A percentile compares a stretch with the other conserved stretches of the same genome.
Conservation (phyloP, 2,797 vertebrate genomes). For the Falco cherrug region DNA sequence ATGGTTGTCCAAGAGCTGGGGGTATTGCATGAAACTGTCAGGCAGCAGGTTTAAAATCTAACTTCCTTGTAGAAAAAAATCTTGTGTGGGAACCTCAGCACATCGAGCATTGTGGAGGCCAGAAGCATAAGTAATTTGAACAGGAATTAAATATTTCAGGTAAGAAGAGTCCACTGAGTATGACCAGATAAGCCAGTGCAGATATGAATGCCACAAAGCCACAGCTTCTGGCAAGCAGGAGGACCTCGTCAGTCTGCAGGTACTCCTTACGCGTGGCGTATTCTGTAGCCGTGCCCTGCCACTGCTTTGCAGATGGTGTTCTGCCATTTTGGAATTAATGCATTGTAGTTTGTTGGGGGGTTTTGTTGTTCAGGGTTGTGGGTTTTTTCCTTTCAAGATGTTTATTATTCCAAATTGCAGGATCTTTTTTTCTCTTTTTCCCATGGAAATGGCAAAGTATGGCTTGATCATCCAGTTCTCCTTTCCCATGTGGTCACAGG, state of each 20-base stretch:
- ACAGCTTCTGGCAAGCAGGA: rapidly evolving
- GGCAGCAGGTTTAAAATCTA: not conserved
- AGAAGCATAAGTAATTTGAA: not conserved
- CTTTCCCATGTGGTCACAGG: not conserved
- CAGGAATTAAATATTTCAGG: not conserved
- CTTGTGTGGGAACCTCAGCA: not conserved
- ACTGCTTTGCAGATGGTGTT: not conserved
- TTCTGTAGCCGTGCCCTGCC: not conserved
- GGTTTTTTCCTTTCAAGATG: not conserved
- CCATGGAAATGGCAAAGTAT: not conserved
- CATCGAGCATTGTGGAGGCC: not conserved
- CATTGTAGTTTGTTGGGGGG: not conserved
- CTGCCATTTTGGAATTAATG: not conserved
- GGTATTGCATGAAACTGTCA: not conserved
- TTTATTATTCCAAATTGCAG: not conserved
- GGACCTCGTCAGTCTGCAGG: not conserved
- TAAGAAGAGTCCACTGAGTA: not conserved
- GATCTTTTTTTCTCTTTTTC: not conserved
- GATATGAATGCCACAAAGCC: not conserved
- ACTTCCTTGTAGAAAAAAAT: not conserved
- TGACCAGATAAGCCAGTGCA: not conserved
- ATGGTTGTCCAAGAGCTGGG: not conserved
- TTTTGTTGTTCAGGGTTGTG: not conserved
- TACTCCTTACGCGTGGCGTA: rapidly evolving
- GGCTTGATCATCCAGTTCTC: not conserved